These are phyloP conservation scores for Aphidius colemani DNA, from an alignment of 2,888 invertebrate species.

Conservation along the genomic window DNA sequence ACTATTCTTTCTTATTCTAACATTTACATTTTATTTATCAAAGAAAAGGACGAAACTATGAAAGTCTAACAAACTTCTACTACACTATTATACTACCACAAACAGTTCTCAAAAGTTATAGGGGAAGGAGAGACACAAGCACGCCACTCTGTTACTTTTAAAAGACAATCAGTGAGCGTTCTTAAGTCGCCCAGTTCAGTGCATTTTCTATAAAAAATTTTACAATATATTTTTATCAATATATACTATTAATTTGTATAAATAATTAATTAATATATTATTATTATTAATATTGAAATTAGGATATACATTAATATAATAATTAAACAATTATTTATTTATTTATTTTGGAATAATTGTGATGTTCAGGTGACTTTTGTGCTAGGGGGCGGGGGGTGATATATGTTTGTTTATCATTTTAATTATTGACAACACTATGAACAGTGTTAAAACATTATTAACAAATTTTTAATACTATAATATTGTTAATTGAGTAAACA, in stretches of 20 bases:
- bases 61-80: conserved; percentile 3
- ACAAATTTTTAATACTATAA: no score
- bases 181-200: background rate
- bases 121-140: background rate
- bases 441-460: no score
- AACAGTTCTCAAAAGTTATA: background rate
- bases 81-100: background rate
- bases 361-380: conserved; percentile 1
- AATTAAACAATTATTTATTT: background rate
- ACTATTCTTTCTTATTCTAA: background rate
- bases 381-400: background rate
- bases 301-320: no score
- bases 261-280: no score
- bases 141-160: conserved; percentile 18
- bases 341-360: conserved; percentile 12
- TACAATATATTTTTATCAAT: background rate
- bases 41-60: background rate
- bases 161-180: conserved; percentile 18
- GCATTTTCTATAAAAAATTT: background rate
- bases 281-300: no score
- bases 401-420: background rate
- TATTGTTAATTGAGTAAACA: no score
- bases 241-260: background rate
- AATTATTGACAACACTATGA: background rate
- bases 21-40: background rate